These are phyloP conservation scores for Notoglanidium macrostoma DNA, from an alignment of 2,797 vertebrate genomes.

Conservation along the genomic window DNA sequence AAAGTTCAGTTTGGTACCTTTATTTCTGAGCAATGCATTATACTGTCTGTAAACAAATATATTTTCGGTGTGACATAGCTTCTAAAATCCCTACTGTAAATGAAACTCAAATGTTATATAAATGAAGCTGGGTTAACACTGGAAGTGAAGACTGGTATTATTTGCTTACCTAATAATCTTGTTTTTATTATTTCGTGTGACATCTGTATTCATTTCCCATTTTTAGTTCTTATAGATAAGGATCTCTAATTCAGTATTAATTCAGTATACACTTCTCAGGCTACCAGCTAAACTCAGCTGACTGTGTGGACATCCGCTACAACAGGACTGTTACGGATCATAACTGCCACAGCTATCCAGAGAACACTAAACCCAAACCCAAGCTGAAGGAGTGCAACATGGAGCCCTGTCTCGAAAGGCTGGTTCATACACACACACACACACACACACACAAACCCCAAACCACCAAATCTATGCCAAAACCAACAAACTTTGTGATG, in stretches of 20 bases:
- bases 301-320: constrained; percentile 85
- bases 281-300: constrained; percentile 93
- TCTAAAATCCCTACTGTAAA: background rate
- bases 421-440: constrained; percentile 41
- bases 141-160: background rate
- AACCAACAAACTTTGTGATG: constrained; percentile 10
- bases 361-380: constrained; percentile 93
- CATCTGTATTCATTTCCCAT: background rate
- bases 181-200: background rate
- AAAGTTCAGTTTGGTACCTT: background rate
- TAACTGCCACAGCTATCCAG: constrained; percentile 86
- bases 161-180: background rate
- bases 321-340: constrained; percentile 84
- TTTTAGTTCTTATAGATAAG: background rate
- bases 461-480: constrained; percentile 18
- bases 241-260: background rate
- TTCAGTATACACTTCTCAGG: constrained; percentile 67
- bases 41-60: background rate
- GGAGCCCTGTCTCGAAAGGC: constrained; percentile 92
- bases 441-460: constrained; percentile 22
- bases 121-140: background rate
- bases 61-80: background rate
- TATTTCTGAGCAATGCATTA: background rate
- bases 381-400: constrained; percentile 91
- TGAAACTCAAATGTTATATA: background rate